Conservation (phyloP, 2,797 vertebrate genomes). For the Nasua narica region DNA sequence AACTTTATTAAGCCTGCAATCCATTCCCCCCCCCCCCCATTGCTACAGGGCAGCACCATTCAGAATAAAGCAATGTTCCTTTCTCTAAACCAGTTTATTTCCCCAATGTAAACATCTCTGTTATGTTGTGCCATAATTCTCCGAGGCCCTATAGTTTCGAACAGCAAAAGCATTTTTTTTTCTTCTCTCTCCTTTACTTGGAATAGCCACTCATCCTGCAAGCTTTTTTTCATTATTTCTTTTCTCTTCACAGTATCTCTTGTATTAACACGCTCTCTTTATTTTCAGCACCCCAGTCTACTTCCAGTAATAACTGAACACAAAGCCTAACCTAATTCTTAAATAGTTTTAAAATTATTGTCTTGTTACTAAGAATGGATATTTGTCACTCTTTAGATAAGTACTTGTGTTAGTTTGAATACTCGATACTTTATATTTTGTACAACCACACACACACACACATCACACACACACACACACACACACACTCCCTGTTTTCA, state of each 20-base stretch:
- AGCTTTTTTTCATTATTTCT: not conserved
- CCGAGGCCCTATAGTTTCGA: not conserved
- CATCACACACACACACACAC: rapidly evolving
- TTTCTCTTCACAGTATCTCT: not conserved
- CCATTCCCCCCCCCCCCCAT: not conserved
- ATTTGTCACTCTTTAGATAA: not conserved
- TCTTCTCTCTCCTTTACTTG: not conserved
- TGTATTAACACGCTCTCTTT: not conserved
- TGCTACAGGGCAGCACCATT: not conserved
- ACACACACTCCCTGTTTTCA: not conserved
- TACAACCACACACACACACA: too few species aligned
- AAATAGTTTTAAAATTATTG: not conserved
- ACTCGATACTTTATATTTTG: not conserved
- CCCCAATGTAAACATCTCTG: not conserved
- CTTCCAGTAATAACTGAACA: not conserved
- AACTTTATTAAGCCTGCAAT: not conserved
- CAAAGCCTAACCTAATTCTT: not conserved
- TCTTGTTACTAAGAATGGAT: not conserved
- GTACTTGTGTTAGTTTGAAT: not conserved
- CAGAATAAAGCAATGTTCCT: not conserved
- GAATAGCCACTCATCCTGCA: not conserved
- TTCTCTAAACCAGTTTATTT: not conserved
- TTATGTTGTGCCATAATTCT: not conserved
- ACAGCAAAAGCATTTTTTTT: not conserved
- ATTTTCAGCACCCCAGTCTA: not conserved